These are phyloP conservation scores for Drosophila fungiperda DNA, from an alignment of 2,888 invertebrate species.

Conservation along the genomic window DNA sequence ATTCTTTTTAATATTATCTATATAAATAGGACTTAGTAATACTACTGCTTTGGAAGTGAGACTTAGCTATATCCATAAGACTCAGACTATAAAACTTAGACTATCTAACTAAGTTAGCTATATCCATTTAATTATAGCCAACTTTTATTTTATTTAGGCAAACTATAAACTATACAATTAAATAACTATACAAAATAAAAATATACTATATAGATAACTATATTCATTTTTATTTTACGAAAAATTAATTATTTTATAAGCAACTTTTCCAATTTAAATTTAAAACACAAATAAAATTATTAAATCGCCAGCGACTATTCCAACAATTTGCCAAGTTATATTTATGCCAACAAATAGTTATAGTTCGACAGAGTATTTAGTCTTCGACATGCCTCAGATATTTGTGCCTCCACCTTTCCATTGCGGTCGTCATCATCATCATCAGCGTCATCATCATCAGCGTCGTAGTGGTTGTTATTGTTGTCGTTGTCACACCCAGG, in stretches of 20 bases:
- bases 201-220: not conserved
- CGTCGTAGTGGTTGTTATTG: conserved; percentile 26
- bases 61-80: not conserved
- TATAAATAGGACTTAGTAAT: not conserved
- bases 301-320: not conserved
- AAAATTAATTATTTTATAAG: not conserved
- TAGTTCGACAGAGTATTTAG: conserved; percentile 13
- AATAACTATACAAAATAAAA: too few relatives aligned
- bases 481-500: conserved; percentile 61
- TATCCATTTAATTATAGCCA: not conserved
- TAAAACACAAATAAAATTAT: not conserved
- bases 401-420: conserved; percentile 3
- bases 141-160: not conserved
- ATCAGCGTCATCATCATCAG: conserved; percentile 3
- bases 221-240: not conserved
- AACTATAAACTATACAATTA: too few relatives aligned
- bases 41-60: not conserved
- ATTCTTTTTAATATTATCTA: too few relatives aligned
- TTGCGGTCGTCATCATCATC: conserved; percentile 5
- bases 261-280: not conserved
- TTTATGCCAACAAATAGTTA: not conserved
- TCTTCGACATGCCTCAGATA: conserved; percentile 1
- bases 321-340: not conserved
- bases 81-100: not conserved
- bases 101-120: not conserved